phyloP scores from a whole-genome alignment of 30 jellyfish, hydroid and myxozoan genomes.

The Turritopsis rubra region DNA sequence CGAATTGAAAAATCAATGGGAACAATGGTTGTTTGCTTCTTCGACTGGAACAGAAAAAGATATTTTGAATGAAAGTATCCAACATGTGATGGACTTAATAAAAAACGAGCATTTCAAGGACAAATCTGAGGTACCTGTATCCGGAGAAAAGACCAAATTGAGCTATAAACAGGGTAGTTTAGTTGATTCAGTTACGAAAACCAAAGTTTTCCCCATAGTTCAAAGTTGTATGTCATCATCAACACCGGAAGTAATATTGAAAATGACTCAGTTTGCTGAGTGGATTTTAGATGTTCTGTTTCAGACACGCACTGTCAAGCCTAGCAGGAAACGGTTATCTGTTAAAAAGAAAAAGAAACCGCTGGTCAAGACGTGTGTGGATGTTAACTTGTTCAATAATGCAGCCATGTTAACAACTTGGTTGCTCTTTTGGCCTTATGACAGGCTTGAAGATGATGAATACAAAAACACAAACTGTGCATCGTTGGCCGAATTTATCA shows the following conservation, averaged over 20 bases:
- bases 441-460: not conserved
- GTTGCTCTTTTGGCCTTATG: slow-evolving; percentile 14
- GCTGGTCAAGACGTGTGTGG: not conserved
- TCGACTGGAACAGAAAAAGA: not conserved
- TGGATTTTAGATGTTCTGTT: slow-evolving; percentile 6
- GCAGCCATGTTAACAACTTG: slow-evolving; percentile 2
- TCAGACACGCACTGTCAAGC: not conserved
- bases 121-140: not conserved
- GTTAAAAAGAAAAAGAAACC: not conserved
- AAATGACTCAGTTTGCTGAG: slow-evolving; percentile 10
- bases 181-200: slow-evolving; percentile 12
- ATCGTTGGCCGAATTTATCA: not conserved
- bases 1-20: not conserved
- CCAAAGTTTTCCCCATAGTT: slow-evolving; percentile 4
- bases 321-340: not conserved
- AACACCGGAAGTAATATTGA: not conserved
- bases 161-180: slow-evolving; percentile 11
- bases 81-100: not conserved
- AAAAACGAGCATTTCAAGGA: not conserved
- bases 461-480: not conserved
- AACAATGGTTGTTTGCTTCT: slow-evolving; percentile 3
- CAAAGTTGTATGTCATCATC: not conserved
- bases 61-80: not conserved
- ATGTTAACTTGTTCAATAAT: slow-evolving; percentile 5
- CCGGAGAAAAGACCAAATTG: not conserved